These are phyloP conservation scores for Aproaerema taeniolella DNA, from an alignment of 2,888 invertebrate species.

Conservation along the genomic window DNA sequence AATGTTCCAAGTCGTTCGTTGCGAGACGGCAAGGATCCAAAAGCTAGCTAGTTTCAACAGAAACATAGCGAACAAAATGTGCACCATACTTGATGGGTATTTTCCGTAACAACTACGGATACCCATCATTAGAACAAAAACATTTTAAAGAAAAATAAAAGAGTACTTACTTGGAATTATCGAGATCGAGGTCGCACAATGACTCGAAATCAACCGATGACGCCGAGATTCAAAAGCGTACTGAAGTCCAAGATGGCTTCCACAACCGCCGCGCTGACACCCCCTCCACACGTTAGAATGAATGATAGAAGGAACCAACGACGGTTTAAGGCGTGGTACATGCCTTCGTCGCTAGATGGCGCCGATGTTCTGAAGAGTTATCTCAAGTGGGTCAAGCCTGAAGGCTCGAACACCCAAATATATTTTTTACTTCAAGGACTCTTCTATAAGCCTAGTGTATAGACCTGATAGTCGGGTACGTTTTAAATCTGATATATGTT, in stretches of 20 bases:
- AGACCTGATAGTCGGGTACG: too few relatives aligned
- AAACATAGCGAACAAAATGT: background rate
- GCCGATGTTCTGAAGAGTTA: slow-evolving; percentile 3
- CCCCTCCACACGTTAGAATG: background rate
- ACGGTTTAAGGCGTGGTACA: too few relatives aligned
- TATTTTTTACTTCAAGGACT: too few relatives aligned
- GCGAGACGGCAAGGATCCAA: slow-evolving; percentile 1
- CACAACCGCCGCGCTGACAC: background rate
- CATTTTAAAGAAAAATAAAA: background rate
- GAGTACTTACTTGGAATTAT: background rate
- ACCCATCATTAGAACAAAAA: background rate
- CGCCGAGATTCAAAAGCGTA: slow-evolving; percentile 5
- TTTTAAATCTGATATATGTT: too few relatives aligned
- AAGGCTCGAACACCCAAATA: slow-evolving; percentile 9
- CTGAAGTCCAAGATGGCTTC: background rate
- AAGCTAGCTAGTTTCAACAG: background rate
- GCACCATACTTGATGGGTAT: background rate
- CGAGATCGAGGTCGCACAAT: background rate
- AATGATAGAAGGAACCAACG: too few relatives aligned
- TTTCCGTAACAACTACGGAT: background rate
- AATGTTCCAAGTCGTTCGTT: slow-evolving; percentile 4
- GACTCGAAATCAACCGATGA: background rate
- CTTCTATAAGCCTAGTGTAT: too few relatives aligned
- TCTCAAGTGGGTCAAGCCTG: slow-evolving; percentile 3
- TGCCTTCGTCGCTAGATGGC: slow-evolving; percentile 2